Evolutionary conservation across 2,888 invertebrate species (phyloP).

Genomic region (Eurytoma adleriae): DNA sequence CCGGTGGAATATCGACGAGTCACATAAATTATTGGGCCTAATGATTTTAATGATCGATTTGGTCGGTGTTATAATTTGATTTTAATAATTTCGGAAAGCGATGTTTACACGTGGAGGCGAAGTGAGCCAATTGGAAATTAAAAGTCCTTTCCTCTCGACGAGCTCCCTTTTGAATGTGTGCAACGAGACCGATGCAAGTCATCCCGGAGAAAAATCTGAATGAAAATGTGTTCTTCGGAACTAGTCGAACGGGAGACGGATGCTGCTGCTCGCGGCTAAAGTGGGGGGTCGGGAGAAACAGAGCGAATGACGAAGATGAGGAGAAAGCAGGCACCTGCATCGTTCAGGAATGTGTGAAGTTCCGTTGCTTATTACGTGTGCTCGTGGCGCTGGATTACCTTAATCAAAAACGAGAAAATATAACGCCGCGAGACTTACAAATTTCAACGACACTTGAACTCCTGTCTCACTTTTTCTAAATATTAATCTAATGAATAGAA

Average conservation of each 20-base stretch:
- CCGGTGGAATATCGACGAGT: no score
- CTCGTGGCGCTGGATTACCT: neutral
- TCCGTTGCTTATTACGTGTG: constrained; percentile 55
- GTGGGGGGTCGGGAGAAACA: constrained; percentile 50
- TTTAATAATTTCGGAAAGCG: no score
- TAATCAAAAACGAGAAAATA: constrained; percentile 26
- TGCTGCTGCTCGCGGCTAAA: constrained; percentile 4
- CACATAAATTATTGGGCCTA: no score
- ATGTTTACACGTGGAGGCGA: no score
- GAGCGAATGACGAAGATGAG: constrained; percentile 57
- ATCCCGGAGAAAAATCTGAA: neutral
- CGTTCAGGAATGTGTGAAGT: constrained; percentile 59
- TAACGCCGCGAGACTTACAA: neutral
- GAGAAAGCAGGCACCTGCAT: constrained; percentile 52
- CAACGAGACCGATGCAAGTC: neutral
- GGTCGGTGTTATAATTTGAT: no score
- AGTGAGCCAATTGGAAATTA: neutral
- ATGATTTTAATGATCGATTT: no score
- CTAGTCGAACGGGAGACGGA: constrained; percentile 47
- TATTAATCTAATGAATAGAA: no score
- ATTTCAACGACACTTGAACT: no score
- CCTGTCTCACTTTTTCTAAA: no score
- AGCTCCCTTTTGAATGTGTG: neutral
- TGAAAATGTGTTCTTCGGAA: constrained; percentile 28
- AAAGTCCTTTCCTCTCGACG: constrained; percentile 4